Evolutionary conservation across 1,140 invertebrate genomes (phyloP).

Genomic region (Bombus waltoni): DNA sequence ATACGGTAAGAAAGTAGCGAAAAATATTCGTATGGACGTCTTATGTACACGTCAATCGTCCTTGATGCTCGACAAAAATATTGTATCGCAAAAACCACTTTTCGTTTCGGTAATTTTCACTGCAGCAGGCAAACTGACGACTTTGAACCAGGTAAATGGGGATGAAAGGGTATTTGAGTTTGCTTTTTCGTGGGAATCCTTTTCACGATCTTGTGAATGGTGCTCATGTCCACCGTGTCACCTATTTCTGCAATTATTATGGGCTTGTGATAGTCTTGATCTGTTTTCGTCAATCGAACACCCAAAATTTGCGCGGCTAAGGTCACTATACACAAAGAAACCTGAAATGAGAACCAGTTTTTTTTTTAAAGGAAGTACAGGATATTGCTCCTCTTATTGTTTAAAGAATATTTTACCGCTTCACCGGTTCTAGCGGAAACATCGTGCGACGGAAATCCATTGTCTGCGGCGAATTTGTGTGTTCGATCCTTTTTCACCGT

Average conservation of each 20-base stretch:
- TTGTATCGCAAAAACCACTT: not conserved
- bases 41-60: not conserved
- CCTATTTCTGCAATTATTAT: slow-evolving; percentile 87
- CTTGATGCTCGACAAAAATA: not conserved
- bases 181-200: slow-evolving; percentile 77
- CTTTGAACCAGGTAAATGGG: slow-evolving; percentile 72
- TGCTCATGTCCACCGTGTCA: slow-evolving; percentile 77
- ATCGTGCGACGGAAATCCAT: slow-evolving; percentile 88
- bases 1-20: slow-evolving; percentile 5
- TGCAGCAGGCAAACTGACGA: slow-evolving; percentile 76
- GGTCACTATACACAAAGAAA: slow-evolving; percentile 85
- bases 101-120: slow-evolving; percentile 45
- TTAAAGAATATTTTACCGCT: slow-evolving; percentile 84
- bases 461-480: slow-evolving; percentile 89
- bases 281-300: slow-evolving; percentile 85
- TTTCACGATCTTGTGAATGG: slow-evolving; percentile 74
- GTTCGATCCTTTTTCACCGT: slow-evolving; percentile 91
- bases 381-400: not conserved
- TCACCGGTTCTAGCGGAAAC: slow-evolving; percentile 95
- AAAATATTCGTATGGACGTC: slow-evolving; percentile 30
- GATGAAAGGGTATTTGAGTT: slow-evolving; percentile 64
- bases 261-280: slow-evolving; percentile 86
- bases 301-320: slow-evolving; percentile 87
- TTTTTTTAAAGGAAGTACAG: not conserved
- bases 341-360: slow-evolving; percentile 74